These are phyloP conservation scores for Ctenodactylus gundi DNA, from an alignment of 2,113 vertebrate genomes.

Conservation along the genomic window DNA sequence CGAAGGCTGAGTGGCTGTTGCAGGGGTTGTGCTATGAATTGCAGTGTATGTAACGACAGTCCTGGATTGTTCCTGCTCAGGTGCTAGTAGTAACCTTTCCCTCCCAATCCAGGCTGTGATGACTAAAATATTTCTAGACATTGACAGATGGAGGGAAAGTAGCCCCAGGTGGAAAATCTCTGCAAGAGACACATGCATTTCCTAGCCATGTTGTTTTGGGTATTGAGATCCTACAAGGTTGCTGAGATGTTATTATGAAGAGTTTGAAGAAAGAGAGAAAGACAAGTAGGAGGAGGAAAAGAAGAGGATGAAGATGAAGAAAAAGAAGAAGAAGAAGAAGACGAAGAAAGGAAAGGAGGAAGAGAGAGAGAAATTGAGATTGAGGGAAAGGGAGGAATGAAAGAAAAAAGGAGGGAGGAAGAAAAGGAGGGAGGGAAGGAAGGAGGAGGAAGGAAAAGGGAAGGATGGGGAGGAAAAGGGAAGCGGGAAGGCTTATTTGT, in stretches of 20 bases:
- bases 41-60: background rate
- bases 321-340: too few species aligned
- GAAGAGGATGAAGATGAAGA: accelerated
- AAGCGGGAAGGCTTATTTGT: background rate
- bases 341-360: accelerated
- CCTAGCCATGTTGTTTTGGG: background rate
- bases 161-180: background rate
- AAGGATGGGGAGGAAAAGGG: background rate
- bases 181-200: background rate
- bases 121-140: background rate
- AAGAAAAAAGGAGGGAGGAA: too few species aligned
- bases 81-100: background rate
- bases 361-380: background rate
- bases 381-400: accelerated
- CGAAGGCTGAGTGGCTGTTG: background rate
- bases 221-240: background rate
- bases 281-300: accelerated
- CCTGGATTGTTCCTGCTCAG: background rate
- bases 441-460: too few species aligned
- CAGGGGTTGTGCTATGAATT: too few species aligned
- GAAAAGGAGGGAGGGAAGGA: too few species aligned
- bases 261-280: background rate
- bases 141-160: background rate
- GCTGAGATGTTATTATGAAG: background rate
- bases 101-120: background rate